These are phyloP conservation scores for Aphis craccivora DNA, from an alignment of 1,140 invertebrate genomes.

Conservation along the genomic window DNA sequence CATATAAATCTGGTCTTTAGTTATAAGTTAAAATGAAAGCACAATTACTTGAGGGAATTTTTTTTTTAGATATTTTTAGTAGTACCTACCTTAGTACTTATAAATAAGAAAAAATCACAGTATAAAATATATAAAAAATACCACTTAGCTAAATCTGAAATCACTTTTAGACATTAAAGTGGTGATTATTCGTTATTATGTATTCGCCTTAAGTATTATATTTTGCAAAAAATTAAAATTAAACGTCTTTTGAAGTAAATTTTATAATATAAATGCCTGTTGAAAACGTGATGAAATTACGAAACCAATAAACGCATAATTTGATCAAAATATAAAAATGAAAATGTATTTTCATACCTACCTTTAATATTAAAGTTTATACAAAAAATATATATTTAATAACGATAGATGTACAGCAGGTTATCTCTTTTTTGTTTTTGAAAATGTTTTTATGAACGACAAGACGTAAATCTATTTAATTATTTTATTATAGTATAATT, in stretches of 20 bases:
- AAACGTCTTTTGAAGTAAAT: too few species aligned
- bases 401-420: not conserved
- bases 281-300: not conserved
- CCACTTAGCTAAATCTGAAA: not conserved
- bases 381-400: not conserved
- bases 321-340: not conserved
- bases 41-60: too few species aligned
- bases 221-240: not conserved
- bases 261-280: not conserved
- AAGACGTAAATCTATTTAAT: too few species aligned
- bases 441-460: too few species aligned
- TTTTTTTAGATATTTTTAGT: not conserved
- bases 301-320: not conserved
- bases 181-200: not conserved
- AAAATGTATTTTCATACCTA: not conserved
- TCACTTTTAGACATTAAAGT: not conserved
- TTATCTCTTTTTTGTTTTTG: too few species aligned
- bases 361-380: not conserved
- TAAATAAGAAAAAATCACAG: not conserved
- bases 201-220: not conserved
- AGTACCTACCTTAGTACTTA: too few species aligned
- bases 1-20: too few species aligned
- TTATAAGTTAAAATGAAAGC: too few species aligned
- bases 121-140: not conserved
- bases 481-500: too few species aligned